phyloP scores from a whole-genome alignment of 2,797 vertebrate genomes.

The Coreius guichenoti region DNA sequence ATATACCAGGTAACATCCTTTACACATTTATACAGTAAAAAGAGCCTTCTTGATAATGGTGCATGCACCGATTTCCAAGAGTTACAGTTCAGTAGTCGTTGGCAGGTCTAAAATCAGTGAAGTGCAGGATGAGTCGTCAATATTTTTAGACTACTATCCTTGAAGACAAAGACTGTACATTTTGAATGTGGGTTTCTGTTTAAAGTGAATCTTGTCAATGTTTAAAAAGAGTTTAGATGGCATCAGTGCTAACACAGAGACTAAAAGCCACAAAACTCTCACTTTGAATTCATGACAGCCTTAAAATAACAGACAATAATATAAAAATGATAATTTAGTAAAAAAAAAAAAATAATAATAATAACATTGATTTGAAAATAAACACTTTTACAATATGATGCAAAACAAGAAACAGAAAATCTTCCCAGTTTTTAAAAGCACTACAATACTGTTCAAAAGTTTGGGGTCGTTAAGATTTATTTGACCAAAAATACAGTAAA shows the following conservation, averaged over 20 bases:
- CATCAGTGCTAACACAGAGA: too few species aligned
- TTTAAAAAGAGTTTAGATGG: not conserved
- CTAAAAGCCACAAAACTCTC: not conserved
- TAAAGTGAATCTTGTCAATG: not conserved
- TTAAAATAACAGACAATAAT: not conserved
- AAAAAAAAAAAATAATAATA: not conserved
- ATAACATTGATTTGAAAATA: not conserved
- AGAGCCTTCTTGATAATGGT: constrained; percentile 5
- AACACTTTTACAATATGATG: not conserved
- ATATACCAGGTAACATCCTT: not conserved
- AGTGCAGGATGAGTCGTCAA: not conserved
- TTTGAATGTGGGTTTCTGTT: not conserved
- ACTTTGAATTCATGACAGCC: not conserved
- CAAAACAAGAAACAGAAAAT: not conserved
- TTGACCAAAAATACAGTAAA: not conserved
- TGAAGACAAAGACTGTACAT: not conserved
- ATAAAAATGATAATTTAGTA: not conserved
- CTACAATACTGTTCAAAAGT: not conserved
- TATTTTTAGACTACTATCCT: not conserved
- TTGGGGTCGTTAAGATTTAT: not conserved
- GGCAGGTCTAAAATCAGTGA: not conserved
- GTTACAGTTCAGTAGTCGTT: not conserved
- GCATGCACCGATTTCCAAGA: not conserved
- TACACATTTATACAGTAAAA: not conserved
- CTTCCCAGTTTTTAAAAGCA: not conserved